A percentile compares a stretch with the other conserved stretches of the same genome.
phyloP scores from a whole-genome alignment of 64 coral and sea anemone species.

The Pocillopora damicornis region DNA sequence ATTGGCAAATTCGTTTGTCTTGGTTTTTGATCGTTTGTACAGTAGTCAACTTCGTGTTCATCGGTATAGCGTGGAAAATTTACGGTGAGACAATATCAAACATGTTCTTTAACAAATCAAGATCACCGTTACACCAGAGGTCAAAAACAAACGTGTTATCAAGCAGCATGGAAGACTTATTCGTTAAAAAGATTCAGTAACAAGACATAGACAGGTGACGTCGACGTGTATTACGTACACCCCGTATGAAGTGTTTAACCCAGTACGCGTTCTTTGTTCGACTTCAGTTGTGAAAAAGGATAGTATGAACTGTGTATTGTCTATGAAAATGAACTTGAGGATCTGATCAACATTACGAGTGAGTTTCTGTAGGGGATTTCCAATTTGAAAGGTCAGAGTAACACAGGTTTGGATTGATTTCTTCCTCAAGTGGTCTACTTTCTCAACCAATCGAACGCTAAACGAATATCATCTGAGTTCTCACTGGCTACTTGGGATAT shows the following conservation, averaged over 20 bases:
- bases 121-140: slow-evolving; percentile 28
- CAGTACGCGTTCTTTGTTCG: no score
- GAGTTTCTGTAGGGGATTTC: no score
- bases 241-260: not conserved
- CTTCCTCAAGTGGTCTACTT: no score
- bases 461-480: no score
- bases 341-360: no score
- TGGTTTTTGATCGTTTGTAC: slow-evolving; percentile 46
- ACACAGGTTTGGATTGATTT: no score
- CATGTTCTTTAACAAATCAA: slow-evolving; percentile 53
- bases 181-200: slow-evolving; percentile 59
- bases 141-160: slow-evolving; percentile 23
- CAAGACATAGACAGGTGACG: not conserved
- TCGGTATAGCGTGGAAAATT: slow-evolving; percentile 63
- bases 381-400: no score
- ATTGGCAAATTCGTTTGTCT: slow-evolving; percentile 75
- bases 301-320: not conserved
- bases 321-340: not conserved
- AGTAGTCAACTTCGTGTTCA: slow-evolving; percentile 61
- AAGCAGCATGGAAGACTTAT: slow-evolving; percentile 56
- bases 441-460: no score
- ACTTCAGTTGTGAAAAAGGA: no score
- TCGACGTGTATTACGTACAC: not conserved
- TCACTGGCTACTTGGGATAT: no score
- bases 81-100: slow-evolving; percentile 51